A percentile compares a stretch with the other conserved stretches of the same genome.
These are phyloP conservation scores for Agriopis marginaria DNA, from an alignment of 2,888 invertebrate genomes.

Conservation along the genomic window DNA sequence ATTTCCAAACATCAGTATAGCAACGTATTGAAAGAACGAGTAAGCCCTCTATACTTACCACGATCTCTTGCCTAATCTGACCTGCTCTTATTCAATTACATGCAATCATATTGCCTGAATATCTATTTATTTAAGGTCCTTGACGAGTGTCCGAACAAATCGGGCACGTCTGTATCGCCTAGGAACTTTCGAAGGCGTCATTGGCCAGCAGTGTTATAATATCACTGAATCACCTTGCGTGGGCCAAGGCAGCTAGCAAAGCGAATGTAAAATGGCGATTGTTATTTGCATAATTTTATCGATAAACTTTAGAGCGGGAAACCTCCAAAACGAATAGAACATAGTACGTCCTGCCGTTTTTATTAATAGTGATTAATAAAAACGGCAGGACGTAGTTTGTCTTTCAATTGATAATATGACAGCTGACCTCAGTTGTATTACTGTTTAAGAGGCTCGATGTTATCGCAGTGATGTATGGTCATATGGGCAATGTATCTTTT, in stretches of 20 bases:
- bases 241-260: slow-evolving; percentile 78
- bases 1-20: not conserved
- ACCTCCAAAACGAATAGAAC: slow-evolving; percentile 30
- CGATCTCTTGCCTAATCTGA: not conserved
- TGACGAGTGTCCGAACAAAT: slow-evolving; percentile 48
- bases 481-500: slow-evolving; percentile 21
- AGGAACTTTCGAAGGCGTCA: slow-evolving; percentile 78
- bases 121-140: slow-evolving; percentile 29
- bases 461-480: slow-evolving; percentile 30
- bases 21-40: not conserved
- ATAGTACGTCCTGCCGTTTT: too few relatives aligned
- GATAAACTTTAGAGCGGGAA: slow-evolving; percentile 21
- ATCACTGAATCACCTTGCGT: slow-evolving; percentile 83
- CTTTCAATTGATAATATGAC: slow-evolving; percentile 29
- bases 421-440: slow-evolving; percentile 25
- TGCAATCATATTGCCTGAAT: slow-evolving; percentile 6
- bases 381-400: slow-evolving; percentile 25
- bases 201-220: slow-evolving; percentile 77
- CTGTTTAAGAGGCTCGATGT: slow-evolving; percentile 26
- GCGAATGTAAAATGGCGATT: slow-evolving; percentile 80
- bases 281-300: slow-evolving; percentile 61
- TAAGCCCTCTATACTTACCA: not conserved
- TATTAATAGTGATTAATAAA: slow-evolving; percentile 28
- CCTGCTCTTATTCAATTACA: not conserved
- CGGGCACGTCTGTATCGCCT: slow-evolving; percentile 65